These are phyloP conservation scores for Perdita meconis DNA, from an alignment of 2,888 invertebrate genomes.

Conservation along the genomic window DNA sequence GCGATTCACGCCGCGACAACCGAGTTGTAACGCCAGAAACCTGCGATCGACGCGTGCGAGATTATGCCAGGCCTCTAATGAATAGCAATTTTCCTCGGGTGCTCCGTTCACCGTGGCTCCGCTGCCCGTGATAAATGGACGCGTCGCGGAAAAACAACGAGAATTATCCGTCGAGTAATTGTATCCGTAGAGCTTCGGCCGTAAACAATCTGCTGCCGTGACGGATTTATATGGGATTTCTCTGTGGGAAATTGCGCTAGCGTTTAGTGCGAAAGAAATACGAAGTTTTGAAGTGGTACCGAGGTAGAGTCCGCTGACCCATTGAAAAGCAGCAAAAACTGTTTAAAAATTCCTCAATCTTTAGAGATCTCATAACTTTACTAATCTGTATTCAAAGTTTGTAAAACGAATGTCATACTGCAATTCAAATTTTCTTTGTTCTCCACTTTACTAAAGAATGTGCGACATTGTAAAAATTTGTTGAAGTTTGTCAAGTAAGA, in stretches of 20 bases:
- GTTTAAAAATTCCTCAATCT: too few relatives aligned
- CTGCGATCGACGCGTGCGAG: conserved; percentile 16
- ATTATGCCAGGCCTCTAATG: conserved; percentile 48
- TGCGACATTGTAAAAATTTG: too few relatives aligned
- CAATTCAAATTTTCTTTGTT: too few relatives aligned
- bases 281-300: too few relatives aligned
- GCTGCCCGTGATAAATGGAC: conserved; percentile 27
- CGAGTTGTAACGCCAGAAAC: conserved; percentile 26
- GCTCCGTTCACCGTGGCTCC: conserved; percentile 19
- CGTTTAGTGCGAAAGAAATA: not conserved
- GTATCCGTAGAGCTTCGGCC: conserved; percentile 21
- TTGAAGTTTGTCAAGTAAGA: too few relatives aligned
- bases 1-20: conserved; percentile 29
- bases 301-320: too few relatives aligned
- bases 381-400: too few relatives aligned
- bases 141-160: conserved; percentile 28
- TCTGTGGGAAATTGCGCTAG: not conserved
- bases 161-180: conserved; percentile 33
- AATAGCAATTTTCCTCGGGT: conserved; percentile 49
- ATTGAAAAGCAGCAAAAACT: too few relatives aligned
- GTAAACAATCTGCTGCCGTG: conserved; percentile 13
- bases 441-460: too few relatives aligned
- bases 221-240: conserved; percentile 21
- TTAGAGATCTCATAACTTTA: too few relatives aligned
- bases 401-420: too few relatives aligned